Evolutionary conservation across 23 tunicate genomes (phyloP).

Genomic region (Botrylloides violaceus): DNA sequence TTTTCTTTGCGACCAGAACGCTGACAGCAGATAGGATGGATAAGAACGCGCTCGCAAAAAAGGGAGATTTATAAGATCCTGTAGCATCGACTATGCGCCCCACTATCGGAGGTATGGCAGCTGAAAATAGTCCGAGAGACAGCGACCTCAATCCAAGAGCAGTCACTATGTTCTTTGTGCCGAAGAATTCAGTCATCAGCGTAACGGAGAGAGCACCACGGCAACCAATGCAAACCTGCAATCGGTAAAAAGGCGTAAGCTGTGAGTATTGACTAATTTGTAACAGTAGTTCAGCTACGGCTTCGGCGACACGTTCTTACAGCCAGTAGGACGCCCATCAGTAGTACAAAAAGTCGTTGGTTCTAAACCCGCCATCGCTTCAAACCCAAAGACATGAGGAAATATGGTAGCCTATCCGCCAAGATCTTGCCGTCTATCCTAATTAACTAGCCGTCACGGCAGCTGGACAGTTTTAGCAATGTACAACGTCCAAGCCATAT

Average conservation of each 20-base stretch:
- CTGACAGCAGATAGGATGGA: conserved; percentile 12
- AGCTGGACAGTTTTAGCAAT: too few relatives aligned
- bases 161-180: conserved; percentile 32
- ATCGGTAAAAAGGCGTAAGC: not conserved
- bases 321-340: too few relatives aligned
- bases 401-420: too few relatives aligned
- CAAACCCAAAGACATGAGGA: too few relatives aligned
- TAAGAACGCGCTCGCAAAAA: conserved; percentile 29
- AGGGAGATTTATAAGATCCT: conserved; percentile 28
- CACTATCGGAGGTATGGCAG: conserved; percentile 38
- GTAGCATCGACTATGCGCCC: conserved; percentile 41
- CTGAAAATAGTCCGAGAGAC: conserved; percentile 31
- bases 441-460: too few relatives aligned
- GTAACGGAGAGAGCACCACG: conserved; percentile 49
- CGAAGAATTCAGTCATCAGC: conserved; percentile 46
- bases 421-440: too few relatives aligned
- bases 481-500: too few relatives aligned
- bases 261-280: not conserved
- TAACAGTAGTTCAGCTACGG: too few relatives aligned
- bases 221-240: conserved; percentile 29
- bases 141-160: conserved; percentile 45
- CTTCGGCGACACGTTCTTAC: too few relatives aligned
- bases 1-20: conserved; percentile 15
- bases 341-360: too few relatives aligned
- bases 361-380: too few relatives aligned